phyloP scores from a whole-genome alignment of 2,888 invertebrate genomes.

The Himalopsyche anomala region DNA sequence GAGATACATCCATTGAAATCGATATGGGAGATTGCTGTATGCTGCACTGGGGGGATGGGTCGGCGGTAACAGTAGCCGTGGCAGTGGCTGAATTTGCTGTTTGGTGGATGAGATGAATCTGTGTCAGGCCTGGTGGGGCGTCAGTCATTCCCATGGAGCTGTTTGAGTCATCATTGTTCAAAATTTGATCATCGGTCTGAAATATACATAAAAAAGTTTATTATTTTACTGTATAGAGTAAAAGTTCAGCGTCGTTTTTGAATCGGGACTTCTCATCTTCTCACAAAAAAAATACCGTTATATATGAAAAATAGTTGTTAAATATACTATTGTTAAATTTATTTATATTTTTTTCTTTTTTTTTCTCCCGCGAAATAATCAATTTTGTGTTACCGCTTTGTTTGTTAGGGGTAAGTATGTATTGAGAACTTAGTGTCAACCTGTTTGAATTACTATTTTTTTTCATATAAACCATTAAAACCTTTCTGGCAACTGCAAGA shows the following conservation, averaged over 20 bases:
- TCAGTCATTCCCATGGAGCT: conserved; percentile 59
- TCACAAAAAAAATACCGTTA: no score
- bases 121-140: conserved; percentile 32
- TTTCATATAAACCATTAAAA: no score
- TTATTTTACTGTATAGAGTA: not conserved
- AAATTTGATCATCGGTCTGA: conserved; percentile 61
- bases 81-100: not conserved
- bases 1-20: conserved; percentile 23
- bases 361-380: no score
- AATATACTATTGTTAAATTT: no score
- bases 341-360: no score
- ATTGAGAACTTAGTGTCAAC: no score
- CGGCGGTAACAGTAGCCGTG: not conserved
- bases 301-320: no score
- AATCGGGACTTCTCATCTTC: not conserved
- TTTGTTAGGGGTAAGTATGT: no score
- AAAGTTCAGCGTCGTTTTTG: not conserved
- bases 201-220: conserved; percentile 45
- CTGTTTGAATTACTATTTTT: no score
- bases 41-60: conserved; percentile 9
- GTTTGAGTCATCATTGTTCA: conserved; percentile 62
- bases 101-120: not conserved
- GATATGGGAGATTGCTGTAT: not conserved
- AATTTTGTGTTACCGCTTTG: no score
- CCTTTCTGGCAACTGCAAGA: no score